phyloP scores from a whole-genome alignment of 2,888 invertebrate species.

The Iselma pallidipennis region DNA sequence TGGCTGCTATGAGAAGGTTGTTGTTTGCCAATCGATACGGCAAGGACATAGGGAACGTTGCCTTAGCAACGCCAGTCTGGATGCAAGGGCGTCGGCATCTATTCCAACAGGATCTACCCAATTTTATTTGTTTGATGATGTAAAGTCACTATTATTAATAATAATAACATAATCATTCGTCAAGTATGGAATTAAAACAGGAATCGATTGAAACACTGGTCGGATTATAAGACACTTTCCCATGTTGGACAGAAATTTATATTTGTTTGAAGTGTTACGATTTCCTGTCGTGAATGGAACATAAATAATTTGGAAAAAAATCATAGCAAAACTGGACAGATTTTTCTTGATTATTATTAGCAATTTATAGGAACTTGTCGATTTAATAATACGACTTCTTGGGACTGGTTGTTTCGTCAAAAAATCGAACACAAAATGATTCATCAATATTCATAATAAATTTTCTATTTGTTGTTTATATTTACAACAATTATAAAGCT shows the following conservation, averaged over 20 bases:
- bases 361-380: not conserved
- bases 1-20: not conserved
- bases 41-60: slow-evolving; percentile 27
- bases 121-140: too few species aligned
- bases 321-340: not conserved
- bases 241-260: too few species aligned
- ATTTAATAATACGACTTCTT: not conserved
- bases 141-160: too few species aligned
- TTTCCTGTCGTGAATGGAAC: not conserved
- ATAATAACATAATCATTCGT: too few species aligned
- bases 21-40: slow-evolving; percentile 27
- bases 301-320: not conserved
- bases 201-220: too few species aligned
- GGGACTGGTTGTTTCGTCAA: not conserved
- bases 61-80: slow-evolving; percentile 26
- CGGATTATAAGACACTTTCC: too few species aligned
- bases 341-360: not conserved
- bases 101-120: not conserved
- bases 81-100: slow-evolving; percentile 18
- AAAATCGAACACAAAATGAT: not conserved
- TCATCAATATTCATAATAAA: not conserved
- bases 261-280: not conserved
- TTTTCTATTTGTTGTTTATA: not conserved
- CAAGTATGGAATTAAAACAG: too few species aligned
- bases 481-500: not conserved